Evolutionary conservation across 2,797 vertebrate species (phyloP), one percentile per base, ranked within the genome.

Genomic region (Cottoperca gobio): DNA sequence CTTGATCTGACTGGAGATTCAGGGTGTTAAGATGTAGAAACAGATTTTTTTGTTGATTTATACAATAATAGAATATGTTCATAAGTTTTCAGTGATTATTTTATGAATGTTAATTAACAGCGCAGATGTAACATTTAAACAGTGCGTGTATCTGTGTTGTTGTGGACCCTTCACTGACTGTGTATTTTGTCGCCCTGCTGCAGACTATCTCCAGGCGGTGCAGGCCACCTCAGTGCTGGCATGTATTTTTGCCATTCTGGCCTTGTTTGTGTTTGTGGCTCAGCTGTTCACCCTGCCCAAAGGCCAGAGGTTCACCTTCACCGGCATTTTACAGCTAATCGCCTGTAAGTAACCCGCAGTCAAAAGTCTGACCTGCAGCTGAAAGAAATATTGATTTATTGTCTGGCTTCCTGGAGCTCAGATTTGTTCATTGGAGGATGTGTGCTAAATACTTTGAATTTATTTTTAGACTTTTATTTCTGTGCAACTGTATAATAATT

Each of bases 261-360:
- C 96, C 0, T 89, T 99, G 19, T 78, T 96, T 75, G 92, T 97
- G 78, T 99, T 99, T 71, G 86, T 99, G 83, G 96, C 95, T 71
- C 98, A 99, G 90, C 96, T 99, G 79, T 99, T 99, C 91, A 97
- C 96, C 24, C 92, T 99, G 91, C 96, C 95, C 73, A 99, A 99
- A 86, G 97, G 97, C 84, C 96, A 97, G 87, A 95, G 97, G 45
- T 99, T 99, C 94, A 97, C 96, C 85, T 89, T 97, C 84, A 96
- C 97, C 0, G 97, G 97, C 54, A 93, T 95, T 43, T 85, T 97
- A 78, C 97, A 97, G 94, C 93, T 99, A 78, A 86, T 98, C 78
- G 95, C 97, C 92, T 97, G 98, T 99, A 93, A 98, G 98, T 97
- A 80, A 85, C 76, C 58, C 24, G 2, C 21, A 70, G 66, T 70